Base-by-base conservation (phyloP, 2,113 vertebrate species). In the Microcebus murinus region DNA sequence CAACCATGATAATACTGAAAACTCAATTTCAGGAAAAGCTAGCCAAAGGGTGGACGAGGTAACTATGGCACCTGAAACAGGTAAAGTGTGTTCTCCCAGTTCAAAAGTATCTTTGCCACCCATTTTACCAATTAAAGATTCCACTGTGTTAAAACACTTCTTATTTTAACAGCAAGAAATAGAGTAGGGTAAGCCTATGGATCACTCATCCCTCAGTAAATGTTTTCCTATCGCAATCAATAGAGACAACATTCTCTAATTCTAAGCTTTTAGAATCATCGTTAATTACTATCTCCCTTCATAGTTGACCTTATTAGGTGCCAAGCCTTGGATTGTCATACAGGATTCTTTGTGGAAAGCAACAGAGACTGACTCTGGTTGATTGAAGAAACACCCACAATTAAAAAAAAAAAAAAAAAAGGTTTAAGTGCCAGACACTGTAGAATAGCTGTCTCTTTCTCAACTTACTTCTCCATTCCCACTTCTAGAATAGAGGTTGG, bases 21-120 rank as follows among this genome's bases (percentile, higher is more conserved):
- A 92, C 34, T 93, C 65, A 85, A 55, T 59, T 63, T 15, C 48
- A 87, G 87, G 52, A 92, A 95, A 95, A 82, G 6, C 17, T 15
- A 89, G n/a, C 52, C 6, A 81, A 67, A 73, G 42, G 7, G 14
- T 34, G 34, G 29, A 86, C 55, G 13, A 65, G 3, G 50, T 27
- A 29, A 65, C 57, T 17, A n/a, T 4, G 3, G n/a, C n/a, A 55
- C 55, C 42, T 87, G 42, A 79, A 79, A 80, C 23, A 67, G 29
- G 71, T 74, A 92, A 73, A 93, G 27, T 65, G 25, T 67, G 12
- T 10, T 83, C 61, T 25, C 34, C 57, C 31, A 50, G 31, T 73
- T 85, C 73, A 81, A 91, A 95, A 82, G 45, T 42, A 77, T 23
- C 20, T 87, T 55, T 39, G 45, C 29, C n/a, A 45, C 13, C 55